Percentiles rank a stretch among this genome's conserved stretches.
Evolutionary conservation across 2,797 vertebrate genomes (phyloP).

Genomic region (Cuculus canorus): DNA sequence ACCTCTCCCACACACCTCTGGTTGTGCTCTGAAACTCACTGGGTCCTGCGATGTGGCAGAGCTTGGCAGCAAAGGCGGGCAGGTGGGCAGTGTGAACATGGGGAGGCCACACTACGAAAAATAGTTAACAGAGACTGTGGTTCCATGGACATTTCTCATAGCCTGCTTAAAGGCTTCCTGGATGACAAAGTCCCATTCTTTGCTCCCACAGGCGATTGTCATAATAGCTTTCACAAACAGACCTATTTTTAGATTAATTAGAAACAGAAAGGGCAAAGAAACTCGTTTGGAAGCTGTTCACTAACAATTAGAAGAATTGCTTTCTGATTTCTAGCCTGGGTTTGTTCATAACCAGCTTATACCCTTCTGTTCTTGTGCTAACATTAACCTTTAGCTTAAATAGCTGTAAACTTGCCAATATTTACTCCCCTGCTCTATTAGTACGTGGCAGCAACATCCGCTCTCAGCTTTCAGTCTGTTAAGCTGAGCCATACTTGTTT

Average conservation of each 20-base stretch:
- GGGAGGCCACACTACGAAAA: fast-evolving
- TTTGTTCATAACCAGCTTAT: conserved; percentile 20
- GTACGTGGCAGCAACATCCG: background rate
- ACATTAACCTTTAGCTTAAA: conserved; percentile 42
- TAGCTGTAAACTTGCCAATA: conserved; percentile 23
- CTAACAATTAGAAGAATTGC: background rate
- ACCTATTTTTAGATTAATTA: conserved; percentile 40
- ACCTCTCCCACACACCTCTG: background rate
- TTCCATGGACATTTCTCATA: background rate
- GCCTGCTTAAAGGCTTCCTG: background rate
- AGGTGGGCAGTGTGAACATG: background rate
- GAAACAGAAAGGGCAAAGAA: conserved; percentile 35
- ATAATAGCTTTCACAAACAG: conserved; percentile 21
- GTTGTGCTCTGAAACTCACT: background rate
- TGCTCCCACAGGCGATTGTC: conserved; percentile 15
- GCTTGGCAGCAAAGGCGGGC: background rate
- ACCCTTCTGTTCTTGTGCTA: conserved; percentile 5
- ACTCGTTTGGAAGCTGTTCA: conserved; percentile 19
- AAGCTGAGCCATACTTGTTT: background rate
- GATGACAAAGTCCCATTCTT: background rate
- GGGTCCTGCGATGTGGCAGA: background rate
- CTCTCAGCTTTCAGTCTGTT: background rate
- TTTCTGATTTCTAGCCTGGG: conserved; percentile 5
- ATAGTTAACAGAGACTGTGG: background rate
- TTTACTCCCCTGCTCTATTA: conserved; percentile 40